These are phyloP conservation scores for Nematopogon swammerdamellus DNA, from an alignment of 2,888 invertebrate species.

Conservation along the genomic window DNA sequence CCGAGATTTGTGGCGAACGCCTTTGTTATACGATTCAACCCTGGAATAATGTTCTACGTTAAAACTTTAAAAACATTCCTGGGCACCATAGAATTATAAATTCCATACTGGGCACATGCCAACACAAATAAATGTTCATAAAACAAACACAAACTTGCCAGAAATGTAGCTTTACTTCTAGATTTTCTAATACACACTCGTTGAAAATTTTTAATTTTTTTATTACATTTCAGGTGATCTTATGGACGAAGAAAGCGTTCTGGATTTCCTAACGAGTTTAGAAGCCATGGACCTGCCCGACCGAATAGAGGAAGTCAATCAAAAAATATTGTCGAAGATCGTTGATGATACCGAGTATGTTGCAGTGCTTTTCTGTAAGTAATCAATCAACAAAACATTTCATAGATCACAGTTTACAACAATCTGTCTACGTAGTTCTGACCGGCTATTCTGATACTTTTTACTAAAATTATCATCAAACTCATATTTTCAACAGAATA, in stretches of 20 bases:
- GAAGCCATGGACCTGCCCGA: constrained; percentile 95
- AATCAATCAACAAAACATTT: constrained; percentile 13
- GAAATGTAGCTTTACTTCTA: no score
- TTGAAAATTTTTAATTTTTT: no score
- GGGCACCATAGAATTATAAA: no score
- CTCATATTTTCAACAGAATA: no score
- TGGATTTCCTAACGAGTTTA: constrained; percentile 90
- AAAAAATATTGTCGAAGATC: constrained; percentile 84
- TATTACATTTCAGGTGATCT: constrained; percentile 80
- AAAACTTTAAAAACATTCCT: no score
- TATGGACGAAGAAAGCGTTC: constrained; percentile 91
- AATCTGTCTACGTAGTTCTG: not conserved
- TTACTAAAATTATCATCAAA: not conserved
- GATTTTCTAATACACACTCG: no score
- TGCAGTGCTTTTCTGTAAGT: constrained; percentile 93
- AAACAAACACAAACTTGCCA: no score
- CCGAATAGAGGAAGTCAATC: constrained; percentile 92
- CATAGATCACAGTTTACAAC: not conserved
- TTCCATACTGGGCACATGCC: no score
- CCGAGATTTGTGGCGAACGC: no score
- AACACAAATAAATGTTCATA: no score
- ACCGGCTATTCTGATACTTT: not conserved
- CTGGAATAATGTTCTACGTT: no score
- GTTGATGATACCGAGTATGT: constrained; percentile 90
- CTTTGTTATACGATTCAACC: no score